Base-by-base conservation (phyloP, 2,888 invertebrate genomes). In the Drepanosiphum platanoidis region DNA sequence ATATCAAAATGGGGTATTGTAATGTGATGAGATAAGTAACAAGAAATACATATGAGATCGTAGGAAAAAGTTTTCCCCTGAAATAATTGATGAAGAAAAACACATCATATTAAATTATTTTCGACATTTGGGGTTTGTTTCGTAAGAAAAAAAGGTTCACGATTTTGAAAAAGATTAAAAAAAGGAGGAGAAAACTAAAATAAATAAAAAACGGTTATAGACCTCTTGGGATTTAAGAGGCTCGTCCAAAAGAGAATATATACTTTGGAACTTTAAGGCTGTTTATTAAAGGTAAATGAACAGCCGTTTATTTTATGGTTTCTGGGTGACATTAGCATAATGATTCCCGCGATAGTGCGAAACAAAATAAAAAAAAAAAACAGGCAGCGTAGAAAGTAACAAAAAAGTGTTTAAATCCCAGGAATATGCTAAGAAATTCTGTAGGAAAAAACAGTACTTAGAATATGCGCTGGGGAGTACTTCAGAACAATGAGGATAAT, bases 261-360 rank as follows among this genome's bases (percentile, higher is more conserved):
- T 84, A 75, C 83, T 84, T 84, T 68, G 75, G 36, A 84, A 84
- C 83, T 84, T 84, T 84, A 84, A 75, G 83, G 83, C 75, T 84
- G 83, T 84, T 84, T 84, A 84, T 84, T 84, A 84, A 84, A 84
- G 83, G 83, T 84, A 84, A 84, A 84, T 84, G 83, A 84, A 84
- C 83, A 84, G 83, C 83, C 83, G 83, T 84, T 84, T 84, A 84
- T 77, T 84, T 84, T 84, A 84, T 84, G 75, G 83, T 84, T 84
- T 84, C 83, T 84, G 83, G 83, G 83, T 84, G 83, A 75, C 83
- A 84, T 84, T 84, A 84, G 83, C 83, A 84, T 84, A 84, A 84
- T 84, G 83, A 84, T 84, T 84, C 83, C 83, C 83, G 68, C 83
- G 83, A 84, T 84, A 84, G 83, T 84, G 83, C 74, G 52, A 84